These are phyloP conservation scores for Leptinotarsa defecta DNA, from an alignment of 1,140 invertebrate genomes.

Conservation along the genomic window DNA sequence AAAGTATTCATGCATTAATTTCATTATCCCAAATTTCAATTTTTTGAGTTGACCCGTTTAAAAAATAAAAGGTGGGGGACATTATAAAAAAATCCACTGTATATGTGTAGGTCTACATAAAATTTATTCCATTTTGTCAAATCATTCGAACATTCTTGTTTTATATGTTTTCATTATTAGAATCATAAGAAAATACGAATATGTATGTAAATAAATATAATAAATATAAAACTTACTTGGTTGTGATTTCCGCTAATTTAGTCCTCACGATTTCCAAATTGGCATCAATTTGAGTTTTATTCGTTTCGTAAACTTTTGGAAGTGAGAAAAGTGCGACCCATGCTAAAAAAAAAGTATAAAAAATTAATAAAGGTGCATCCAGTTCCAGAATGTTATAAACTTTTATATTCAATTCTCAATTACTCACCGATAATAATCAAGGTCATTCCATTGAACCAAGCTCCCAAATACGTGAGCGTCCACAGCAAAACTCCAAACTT, in stretches of 20 bases:
- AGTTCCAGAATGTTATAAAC: neutral
- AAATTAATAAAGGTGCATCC: neutral
- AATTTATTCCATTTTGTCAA: no score
- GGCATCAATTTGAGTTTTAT: slow-evolving; percentile 95
- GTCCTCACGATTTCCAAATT: slow-evolving; percentile 85
- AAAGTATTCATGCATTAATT: no score
- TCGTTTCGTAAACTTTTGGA: slow-evolving; percentile 97
- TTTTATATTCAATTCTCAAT: neutral
- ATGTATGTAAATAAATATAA: no score
- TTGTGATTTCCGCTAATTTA: slow-evolving; percentile 87
- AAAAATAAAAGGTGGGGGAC: no score
- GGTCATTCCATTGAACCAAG: slow-evolving; percentile 98
- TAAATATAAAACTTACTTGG: slow-evolving; percentile 65
- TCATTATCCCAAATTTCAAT: no score
- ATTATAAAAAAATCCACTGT: no score
- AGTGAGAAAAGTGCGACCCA: slow-evolving; percentile 92
- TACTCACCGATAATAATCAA: slow-evolving; percentile 85
- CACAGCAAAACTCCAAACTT: slow-evolving; percentile 93
- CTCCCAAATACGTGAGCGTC: slow-evolving; percentile 93
- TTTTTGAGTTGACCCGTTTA: no score
- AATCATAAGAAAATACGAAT: no score
- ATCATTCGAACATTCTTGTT: no score
- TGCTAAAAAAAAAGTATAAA: slow-evolving; percentile 63
- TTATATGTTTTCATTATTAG: no score
- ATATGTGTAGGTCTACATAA: no score